phyloP scores from a whole-genome alignment of 2,888 invertebrate species.

The Syritta pipiens region DNA sequence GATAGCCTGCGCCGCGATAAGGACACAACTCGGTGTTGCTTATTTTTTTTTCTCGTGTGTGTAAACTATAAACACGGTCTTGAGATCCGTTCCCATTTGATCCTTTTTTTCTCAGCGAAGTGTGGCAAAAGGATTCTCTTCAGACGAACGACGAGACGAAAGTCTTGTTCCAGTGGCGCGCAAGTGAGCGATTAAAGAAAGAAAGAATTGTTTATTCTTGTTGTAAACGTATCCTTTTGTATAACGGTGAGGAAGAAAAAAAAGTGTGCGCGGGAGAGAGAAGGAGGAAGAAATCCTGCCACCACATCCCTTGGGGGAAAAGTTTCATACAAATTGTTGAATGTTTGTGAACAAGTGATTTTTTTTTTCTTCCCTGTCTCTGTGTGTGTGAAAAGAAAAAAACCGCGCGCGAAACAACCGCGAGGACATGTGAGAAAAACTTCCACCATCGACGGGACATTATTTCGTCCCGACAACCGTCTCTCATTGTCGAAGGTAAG shows the following conservation, averaged over 20 bases:
- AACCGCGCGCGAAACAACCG: background rate
- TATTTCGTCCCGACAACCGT: no score
- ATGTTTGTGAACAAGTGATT: constrained; percentile 51
- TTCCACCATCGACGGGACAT: no score
- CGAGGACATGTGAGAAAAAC: constrained; percentile 29
- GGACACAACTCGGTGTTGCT: constrained; percentile 20
- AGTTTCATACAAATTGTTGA: constrained; percentile 52
- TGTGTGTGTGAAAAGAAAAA: background rate
- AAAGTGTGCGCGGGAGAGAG: background rate
- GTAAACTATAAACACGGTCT: constrained; percentile 40
- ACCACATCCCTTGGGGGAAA: constrained; percentile 3
- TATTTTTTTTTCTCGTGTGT: background rate
- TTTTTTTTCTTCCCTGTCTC: constrained; percentile 5
- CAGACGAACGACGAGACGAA: no score
- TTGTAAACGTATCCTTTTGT: no score
- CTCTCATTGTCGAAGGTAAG: background rate
- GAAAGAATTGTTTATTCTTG: constrained; percentile 7
- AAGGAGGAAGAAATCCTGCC: background rate
- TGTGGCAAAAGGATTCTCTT: no score
- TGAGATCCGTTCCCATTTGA: background rate
- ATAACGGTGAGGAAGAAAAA: background rate
- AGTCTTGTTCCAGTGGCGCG: no score
- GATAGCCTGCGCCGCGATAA: constrained; percentile 63
- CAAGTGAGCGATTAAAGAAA: constrained; percentile 30
- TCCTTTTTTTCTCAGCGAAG: no score